phyloP scores from a whole-genome alignment of 2,113 vertebrate species.

The Mystacornis crossleyi region DNA sequence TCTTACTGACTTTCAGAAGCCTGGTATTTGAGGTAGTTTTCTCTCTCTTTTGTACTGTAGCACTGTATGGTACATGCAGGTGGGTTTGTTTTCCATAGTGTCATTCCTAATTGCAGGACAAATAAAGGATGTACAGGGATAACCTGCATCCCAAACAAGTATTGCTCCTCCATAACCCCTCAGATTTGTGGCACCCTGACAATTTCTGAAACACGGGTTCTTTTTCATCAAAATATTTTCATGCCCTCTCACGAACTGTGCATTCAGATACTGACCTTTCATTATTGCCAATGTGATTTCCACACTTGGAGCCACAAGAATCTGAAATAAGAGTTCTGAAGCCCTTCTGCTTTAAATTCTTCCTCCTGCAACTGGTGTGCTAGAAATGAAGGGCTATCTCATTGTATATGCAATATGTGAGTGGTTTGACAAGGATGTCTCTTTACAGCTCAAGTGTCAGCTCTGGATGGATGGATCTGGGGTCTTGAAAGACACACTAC shows the following conservation, averaged over 20 bases:
- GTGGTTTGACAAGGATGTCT: conserved; percentile 51
- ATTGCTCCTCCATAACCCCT: neutral
- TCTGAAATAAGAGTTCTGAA: conserved; percentile 1
- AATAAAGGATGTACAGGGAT: neutral
- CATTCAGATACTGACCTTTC: conserved; percentile 1
- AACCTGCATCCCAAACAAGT: neutral
- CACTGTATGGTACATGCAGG: neutral
- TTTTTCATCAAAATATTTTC: neutral
- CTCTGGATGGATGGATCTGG: conserved; percentile 51
- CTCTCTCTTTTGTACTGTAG: neutral
- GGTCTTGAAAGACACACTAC: conserved; percentile 31
- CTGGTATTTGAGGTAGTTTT: neutral
- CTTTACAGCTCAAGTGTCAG: conserved; percentile 45
- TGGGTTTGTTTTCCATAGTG: neutral
- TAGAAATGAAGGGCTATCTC: conserved; percentile 36
- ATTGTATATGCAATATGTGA: conserved; percentile 43
- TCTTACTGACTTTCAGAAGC: neutral
- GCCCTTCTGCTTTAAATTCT: conserved; percentile 37
- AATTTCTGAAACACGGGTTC: neutral
- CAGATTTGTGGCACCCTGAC: neutral
- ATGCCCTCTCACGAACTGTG: neutral
- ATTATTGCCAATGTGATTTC: neutral
- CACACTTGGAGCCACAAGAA: neutral
- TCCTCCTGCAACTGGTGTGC: neutral
- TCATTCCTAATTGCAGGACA: neutral